phyloP scores from a whole-genome alignment of 2,113 vertebrate genomes.

The Girardinichthys multiradiatus region DNA sequence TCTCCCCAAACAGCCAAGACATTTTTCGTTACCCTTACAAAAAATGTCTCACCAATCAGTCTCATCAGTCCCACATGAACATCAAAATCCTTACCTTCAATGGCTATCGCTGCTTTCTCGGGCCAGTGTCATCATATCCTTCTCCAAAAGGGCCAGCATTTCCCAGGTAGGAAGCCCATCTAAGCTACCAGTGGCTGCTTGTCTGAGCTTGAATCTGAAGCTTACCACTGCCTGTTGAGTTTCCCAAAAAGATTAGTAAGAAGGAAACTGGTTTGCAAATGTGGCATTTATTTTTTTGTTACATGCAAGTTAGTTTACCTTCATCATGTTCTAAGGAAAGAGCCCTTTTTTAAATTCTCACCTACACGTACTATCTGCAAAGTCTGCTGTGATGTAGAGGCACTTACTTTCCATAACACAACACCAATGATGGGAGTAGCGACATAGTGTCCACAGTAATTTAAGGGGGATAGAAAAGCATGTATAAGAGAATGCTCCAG shows the following conservation, averaged over 20 bases:
- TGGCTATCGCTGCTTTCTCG: not conserved
- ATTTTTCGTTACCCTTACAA: too few relatives aligned
- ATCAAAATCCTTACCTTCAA: not conserved
- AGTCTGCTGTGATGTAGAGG: not conserved
- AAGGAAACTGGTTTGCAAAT: not conserved
- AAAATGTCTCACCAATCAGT: not conserved
- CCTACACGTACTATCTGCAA: not conserved
- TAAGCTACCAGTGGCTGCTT: conserved; percentile 7
- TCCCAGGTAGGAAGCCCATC: conserved; percentile 51
- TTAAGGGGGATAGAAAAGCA: not conserved
- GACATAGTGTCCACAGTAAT: not conserved
- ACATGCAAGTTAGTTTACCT: too few relatives aligned
- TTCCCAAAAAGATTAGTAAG: not conserved
- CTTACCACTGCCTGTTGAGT: not conserved
- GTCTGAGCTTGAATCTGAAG: conserved; percentile 31
- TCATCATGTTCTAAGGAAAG: too few relatives aligned
- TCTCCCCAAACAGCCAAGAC: not conserved
- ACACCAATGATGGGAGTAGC: not conserved
- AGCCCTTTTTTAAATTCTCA: too few relatives aligned
- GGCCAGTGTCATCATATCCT: conserved; percentile 1
- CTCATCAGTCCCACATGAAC: conserved; percentile 3
- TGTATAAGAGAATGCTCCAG: not conserved
- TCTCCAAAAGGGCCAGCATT: conserved; percentile 22
- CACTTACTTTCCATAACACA: not conserved
- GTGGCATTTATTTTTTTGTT: not conserved